These are phyloP conservation scores for Galago senegalensis DNA, from an alignment of 2,797 vertebrate genomes.

Conservation along the genomic window DNA sequence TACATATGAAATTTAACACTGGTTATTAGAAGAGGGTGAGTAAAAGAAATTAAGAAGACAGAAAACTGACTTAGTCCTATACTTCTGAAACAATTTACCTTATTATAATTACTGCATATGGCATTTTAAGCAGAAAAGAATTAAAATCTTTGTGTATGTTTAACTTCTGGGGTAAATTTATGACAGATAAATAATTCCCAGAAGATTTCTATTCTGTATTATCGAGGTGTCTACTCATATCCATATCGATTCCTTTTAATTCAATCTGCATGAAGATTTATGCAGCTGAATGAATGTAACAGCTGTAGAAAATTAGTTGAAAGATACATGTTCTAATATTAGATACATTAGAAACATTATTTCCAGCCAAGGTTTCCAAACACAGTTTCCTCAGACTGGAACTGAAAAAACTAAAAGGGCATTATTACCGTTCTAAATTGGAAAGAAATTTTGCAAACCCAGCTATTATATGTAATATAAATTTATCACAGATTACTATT, in stretches of 20 bases:
- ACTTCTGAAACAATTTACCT: slow-evolving; percentile 1
- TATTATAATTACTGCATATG: not conserved
- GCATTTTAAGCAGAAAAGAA: slow-evolving; percentile 45
- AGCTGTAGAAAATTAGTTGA: not conserved
- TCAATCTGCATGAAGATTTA: not conserved
- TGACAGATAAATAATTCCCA: slow-evolving; percentile 8
- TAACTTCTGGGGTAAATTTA: not conserved
- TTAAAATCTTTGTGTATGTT: not conserved
- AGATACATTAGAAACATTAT: not conserved
- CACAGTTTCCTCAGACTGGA: not conserved
- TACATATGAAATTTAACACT: not conserved
- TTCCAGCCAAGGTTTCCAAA: not conserved
- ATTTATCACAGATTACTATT: slow-evolving; percentile 30
- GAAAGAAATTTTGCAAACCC: slow-evolving; percentile 39
- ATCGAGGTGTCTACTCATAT: not conserved
- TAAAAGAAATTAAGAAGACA: slow-evolving; percentile 26
- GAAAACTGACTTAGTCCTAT: not conserved
- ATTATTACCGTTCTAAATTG: slow-evolving; percentile 19
- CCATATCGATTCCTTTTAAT: not conserved
- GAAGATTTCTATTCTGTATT: not conserved
- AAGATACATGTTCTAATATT: not conserved
- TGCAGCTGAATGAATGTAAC: not conserved
- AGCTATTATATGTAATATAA: not conserved
- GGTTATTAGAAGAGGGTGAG: not conserved
- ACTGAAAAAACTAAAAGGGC: slow-evolving; percentile 38